Base-by-base conservation (phyloP, 2,113 vertebrate species). In the Fulica atra region DNA sequence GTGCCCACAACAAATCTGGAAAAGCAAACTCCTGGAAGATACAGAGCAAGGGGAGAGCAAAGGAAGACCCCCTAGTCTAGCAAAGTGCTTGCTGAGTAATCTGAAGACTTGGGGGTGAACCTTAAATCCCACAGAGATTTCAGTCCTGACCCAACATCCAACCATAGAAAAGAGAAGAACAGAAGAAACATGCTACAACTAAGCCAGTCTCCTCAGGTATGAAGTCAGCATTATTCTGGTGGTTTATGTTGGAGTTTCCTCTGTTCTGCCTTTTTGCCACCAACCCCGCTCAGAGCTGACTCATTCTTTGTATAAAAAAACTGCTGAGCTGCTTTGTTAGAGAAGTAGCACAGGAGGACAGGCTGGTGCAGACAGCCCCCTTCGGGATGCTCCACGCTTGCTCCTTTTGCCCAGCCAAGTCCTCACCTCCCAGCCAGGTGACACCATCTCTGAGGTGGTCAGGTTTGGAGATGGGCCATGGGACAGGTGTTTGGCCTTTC, bases 221-320 rank as follows among this genome's bases (percentile, higher is more conserved):
- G 50, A 57, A 77, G 50, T 93, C 92, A 88, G 85, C 85, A 57
- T 64, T 71, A 69, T 69, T 91, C 79, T 57, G 59, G 65, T 61
- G 81, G 40, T 89, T 93, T 85, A n/a, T 44, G 23, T 21, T 2
- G 10, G 85, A 93, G 59, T 80, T 77, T 68, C 53, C 50, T 68
- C 73, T 79, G 51, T 79, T 87, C 89, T 96, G 85, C n/a, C 21
- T 85, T 88, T 93, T 72, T 71, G 59, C 78, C 53, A 60, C 63
- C 50, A 88, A 36, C 38, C 18, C 26, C 40, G 8, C 50, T 88
- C 23, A 17, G 70, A 80, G 66, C 53, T 85, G 82, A 88, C 76
- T 93, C 54, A 85, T 69, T 61, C 28, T 89, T 42, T 81, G 63
- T 70, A 56, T 73, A 91, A 65, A 48, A 48, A 82, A 86, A 78